Evolutionary conservation across 2,797 vertebrate genomes (phyloP), one percentile per base, ranked within the genome.

Genomic region (Podarcis lilfordi): DNA sequence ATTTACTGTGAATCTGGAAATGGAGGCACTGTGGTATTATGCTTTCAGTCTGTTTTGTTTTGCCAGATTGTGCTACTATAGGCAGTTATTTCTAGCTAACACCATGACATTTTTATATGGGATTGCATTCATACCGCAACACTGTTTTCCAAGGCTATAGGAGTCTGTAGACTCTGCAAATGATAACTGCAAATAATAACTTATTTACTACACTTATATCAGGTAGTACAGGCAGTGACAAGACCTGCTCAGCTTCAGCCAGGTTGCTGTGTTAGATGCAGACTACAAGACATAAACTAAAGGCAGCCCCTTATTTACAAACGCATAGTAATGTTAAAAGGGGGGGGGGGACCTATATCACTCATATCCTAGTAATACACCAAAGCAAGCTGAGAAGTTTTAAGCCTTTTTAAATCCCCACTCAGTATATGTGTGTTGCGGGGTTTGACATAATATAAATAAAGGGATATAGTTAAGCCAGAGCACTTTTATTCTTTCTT

Each of bases 391-490:
- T 75, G 43, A 23, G 66, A 85, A 69, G 17, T 35, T 84, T 10
- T 35, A 78, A 35, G 90, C 64, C 10, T 4, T n/a, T 40, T 35
- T 91, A 75, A 85, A 45, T 72, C 71, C 68, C 4, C 9, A 64
- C 72, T 85, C 11, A 89, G 8, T 45, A 10, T 64, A 87, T 29
- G 25, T 29, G 7, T 43, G 40, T 35, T 75, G 68, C 75, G 43
- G 25, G 37, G 25, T 37, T 89, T 85, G 69, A 25, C 61, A 55
- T 75, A 43, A 76, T 66, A 80, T 85, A 89, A 87, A 81, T 81
- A 81, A 61, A 75, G 55, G 66, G 86, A 85, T 40, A 85, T 68
- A 37, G 83, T 81, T 80, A 81, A 89, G 55, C 27, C 78, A 76
- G n/a, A 2, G 9, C 66, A 66, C n/a, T 25, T 35, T 25, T 37